Evolutionary conservation across 2,888 invertebrate genomes (phyloP), one percentile per base, ranked within the genome.

Genomic region (Drosophila hamatofila): DNA sequence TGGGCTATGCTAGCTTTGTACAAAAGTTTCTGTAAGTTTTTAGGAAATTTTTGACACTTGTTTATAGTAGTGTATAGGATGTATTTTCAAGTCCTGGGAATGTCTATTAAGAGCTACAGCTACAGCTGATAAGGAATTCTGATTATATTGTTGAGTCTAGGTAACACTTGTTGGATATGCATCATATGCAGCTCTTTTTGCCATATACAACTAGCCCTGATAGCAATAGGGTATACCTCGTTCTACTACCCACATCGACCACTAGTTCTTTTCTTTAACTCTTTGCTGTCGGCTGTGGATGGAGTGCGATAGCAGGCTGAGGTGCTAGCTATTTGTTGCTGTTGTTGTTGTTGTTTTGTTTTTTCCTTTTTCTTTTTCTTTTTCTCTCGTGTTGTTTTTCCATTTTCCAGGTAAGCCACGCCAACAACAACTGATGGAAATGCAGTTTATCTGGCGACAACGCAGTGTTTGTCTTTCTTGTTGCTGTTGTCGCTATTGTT

Each of bases 381-480:
- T 27, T 37, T 9, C 21, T 23, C 35, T 54, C 14, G 18, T 54
- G 54, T 39, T 54, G 54, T 27, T 54, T 54, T 54, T 54, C 54
- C 30, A 56, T 56, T 56, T 75, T 75, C 61, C 57, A 68, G 62
- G 79, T 79, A 78, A 58, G 60, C 49, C 67, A 70, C 57, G 27
- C 62, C 51, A 59, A 33, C 71, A 56, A 44, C 21, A 58, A 54
- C 56, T 41, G 59, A 61, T 68, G 75, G 41, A 57, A 39, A 51
- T 58, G 59, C 60, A 64, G 70, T 75, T 76, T 76, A 75, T 75
- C 75, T 75, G 57, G 59, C 76, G 58, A 65, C 56, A 75, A 44
- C 39, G 42, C 35, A 61, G 58, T 79, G 71, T 76, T 76, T 76
- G 76, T 64, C 64, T 60, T 73, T 62, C 55, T 52, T 60, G 57